Percentiles rank a stretch among this genome's conserved stretches.
Conservation (phyloP, 2,888 invertebrate species). For the Nephrotoma guestfalica region DNA sequence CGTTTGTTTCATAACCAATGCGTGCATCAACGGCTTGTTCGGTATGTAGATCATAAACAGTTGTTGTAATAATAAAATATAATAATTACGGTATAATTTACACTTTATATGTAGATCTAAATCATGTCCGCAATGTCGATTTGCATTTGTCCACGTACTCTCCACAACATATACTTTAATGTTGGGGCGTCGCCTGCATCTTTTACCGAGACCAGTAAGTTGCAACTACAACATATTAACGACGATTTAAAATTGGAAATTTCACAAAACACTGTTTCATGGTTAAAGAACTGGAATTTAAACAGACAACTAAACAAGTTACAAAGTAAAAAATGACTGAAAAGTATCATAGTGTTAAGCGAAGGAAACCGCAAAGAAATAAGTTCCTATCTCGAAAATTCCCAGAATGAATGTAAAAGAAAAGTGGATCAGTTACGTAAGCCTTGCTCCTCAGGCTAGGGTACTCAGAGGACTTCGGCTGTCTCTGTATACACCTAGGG, state of each 20-base stretch:
- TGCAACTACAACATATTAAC: background rate
- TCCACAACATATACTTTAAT: conserved; percentile 53
- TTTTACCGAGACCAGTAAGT: background rate
- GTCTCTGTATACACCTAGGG: too few species aligned
- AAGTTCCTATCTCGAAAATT: background rate
- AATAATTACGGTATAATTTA: background rate
- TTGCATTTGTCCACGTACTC: conserved; percentile 43
- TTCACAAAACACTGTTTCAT: background rate
- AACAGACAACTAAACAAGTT: background rate
- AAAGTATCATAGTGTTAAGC: background rate
- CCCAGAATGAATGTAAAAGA: background rate
- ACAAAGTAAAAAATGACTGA: background rate
- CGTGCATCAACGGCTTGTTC: conserved; percentile 50
- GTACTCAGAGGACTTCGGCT: too few species aligned
- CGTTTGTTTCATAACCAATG: conserved; percentile 55
- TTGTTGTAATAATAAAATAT: background rate
- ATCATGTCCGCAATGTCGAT: conserved; percentile 63
- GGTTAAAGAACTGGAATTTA: background rate
- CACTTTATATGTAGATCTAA: conserved; percentile 38
- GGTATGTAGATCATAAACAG: conserved; percentile 31
- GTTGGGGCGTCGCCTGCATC: conserved; percentile 17
- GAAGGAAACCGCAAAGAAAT: background rate
- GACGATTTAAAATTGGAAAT: background rate
- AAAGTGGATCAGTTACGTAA: background rate
- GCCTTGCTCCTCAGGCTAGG: too few species aligned